Evolutionary conservation across 2,797 vertebrate species (phyloP), one percentile per base, ranked within the genome.

Genomic region (Rhabdophis nuchalis): DNA sequence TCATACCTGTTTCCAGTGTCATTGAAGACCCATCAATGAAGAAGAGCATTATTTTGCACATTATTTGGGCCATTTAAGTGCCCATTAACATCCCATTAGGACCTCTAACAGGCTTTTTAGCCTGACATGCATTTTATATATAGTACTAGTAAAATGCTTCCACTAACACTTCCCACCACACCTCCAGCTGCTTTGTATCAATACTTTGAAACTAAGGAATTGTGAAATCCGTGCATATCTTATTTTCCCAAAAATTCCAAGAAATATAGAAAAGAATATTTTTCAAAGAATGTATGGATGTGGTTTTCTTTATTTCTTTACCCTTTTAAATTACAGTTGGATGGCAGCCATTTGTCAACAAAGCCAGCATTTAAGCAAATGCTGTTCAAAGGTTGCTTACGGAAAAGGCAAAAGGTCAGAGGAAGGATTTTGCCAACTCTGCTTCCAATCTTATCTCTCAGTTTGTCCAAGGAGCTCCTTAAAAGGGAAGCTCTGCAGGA

Each of bases 361-460:
- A 13, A 2, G 11, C 36, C 72, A 0, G 90, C 91, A 32, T 1
- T 1, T 14, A 0, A 29, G 68, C 90, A 92, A 92, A 93, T 88
- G 11, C 92, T 93, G 93, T 95, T 0, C 12, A 95, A 0, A 54
- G 0, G 90, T 52, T 27, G 64, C 87, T 91, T 92, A 93, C 1
- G 0, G 89, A 91, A 94, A 95, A 91, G 95, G n/a, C 20, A 77
- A 96, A 95, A 93, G 96, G 96, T 96, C 97, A 97, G 93, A 9
- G 54, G 72, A 86, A 3, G n/a, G 95, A 94, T 96, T 97, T 96
- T 91, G 91, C 94, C 92, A 91, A 64, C 92, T 93, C 94, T 92
- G 92, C 41, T 94, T 94, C 95, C 82, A 93, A 72, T 92, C 95
- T 97, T 97, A 97, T 97, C 96, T 96, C 92, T 93, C 91, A n/a